A percentile compares a stretch with the other conserved stretches of the same genome.
phyloP scores from a whole-genome alignment of 2,797 vertebrate genomes.

The Ptychadena robeensis region DNA sequence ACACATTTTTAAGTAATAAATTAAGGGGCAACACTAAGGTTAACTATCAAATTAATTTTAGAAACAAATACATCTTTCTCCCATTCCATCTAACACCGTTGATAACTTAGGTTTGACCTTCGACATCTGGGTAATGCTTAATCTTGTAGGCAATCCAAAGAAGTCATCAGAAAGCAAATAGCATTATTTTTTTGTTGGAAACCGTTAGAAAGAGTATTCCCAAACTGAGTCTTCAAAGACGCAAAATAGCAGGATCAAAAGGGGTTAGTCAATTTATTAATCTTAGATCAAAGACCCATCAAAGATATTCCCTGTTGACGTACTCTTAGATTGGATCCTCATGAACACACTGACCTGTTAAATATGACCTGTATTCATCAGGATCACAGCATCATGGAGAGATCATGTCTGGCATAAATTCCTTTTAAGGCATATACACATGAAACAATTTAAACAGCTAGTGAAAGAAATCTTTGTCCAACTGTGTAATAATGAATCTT shows the following conservation, averaged over 20 bases:
- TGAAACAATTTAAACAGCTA: constrained; percentile 7
- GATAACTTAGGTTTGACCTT: constrained; percentile 43
- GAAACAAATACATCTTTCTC: background rate
- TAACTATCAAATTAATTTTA: background rate
- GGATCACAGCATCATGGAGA: constrained; percentile 52
- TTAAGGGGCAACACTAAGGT: background rate
- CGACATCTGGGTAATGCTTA: constrained; percentile 54
- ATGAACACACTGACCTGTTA: constrained; percentile 64
- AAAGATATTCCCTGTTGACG: constrained; percentile 61
- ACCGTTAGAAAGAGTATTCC: constrained; percentile 54
- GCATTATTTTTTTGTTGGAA: constrained; percentile 34
- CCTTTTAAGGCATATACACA: constrained; percentile 33
- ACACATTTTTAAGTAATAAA: constrained; percentile 6
- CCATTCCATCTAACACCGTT: background rate
- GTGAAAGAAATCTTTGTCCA: constrained; percentile 1
- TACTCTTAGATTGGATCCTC: constrained; percentile 67
- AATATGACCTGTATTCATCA: constrained; percentile 58
- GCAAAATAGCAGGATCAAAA: constrained; percentile 66
- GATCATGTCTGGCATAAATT: constrained; percentile 16
- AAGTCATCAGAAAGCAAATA: constrained; percentile 59
- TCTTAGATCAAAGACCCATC: constrained; percentile 67
- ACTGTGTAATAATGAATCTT: background rate
- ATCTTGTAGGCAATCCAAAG: constrained; percentile 52
- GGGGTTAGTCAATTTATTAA: constrained; percentile 67
- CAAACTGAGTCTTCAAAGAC: constrained; percentile 62